Conservation (phyloP, 2,888 invertebrate genomes). For the Trachelus iudaicus region DNA sequence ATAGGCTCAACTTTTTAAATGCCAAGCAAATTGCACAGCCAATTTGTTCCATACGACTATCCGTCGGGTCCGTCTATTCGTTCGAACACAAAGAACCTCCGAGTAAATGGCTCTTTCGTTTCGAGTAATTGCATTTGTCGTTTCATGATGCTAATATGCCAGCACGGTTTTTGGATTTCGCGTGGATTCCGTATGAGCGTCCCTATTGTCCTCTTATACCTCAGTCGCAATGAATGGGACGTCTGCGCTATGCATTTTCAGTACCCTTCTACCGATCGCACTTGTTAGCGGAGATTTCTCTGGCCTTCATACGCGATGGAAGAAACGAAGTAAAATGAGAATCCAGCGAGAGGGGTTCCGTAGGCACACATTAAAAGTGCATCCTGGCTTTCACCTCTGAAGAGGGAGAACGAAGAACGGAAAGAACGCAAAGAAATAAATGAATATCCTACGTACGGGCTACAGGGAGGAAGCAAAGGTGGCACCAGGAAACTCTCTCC, state of each 20-base stretch:
- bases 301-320: not conserved
- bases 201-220: not conserved
- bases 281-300: not conserved
- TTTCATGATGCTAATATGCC: not conserved
- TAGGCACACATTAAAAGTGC: not conserved
- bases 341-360: not conserved
- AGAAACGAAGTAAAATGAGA: not conserved
- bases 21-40: not conserved
- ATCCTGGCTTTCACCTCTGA: not conserved
- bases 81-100: not conserved
- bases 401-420: not conserved
- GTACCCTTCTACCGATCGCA: not conserved
- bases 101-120: not conserved
- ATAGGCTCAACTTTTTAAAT: slow-evolving; percentile 16
- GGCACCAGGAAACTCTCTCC: not conserved
- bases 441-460: not conserved
- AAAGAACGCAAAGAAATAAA: not conserved
- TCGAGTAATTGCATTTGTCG: not conserved
- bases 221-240: not conserved
- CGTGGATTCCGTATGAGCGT: not conserved
- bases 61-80: not conserved
- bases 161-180: not conserved
- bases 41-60: not conserved
- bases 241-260: not conserved
- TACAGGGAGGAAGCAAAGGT: not conserved